A percentile compares a stretch with the other conserved stretches of the same genome.
phyloP scores from a whole-genome alignment of 1,140 invertebrate genomes.

The Acromyrmex charruanus region DNA sequence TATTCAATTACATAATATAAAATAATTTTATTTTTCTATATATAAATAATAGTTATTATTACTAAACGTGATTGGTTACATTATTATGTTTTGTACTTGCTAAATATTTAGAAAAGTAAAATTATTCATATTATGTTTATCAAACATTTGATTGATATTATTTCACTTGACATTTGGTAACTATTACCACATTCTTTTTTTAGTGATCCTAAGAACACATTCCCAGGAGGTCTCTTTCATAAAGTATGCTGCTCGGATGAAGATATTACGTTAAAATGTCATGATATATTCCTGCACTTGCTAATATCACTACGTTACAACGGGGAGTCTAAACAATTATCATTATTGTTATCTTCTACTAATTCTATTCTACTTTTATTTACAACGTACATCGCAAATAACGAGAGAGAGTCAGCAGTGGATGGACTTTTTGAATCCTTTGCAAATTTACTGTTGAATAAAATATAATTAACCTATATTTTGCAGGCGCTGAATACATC shows the following conservation, averaged over 20 bases:
- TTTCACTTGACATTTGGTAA: no score
- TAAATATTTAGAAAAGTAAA: no score
- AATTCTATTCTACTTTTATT: neutral
- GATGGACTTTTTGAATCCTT: neutral
- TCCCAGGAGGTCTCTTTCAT: no score
- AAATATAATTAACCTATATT: constrained; percentile 31
- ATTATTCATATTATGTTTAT: no score
- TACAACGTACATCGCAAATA: neutral
- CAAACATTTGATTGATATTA: no score
- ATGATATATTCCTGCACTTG: neutral
- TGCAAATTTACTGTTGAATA: neutral
- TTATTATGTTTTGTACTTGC: no score
- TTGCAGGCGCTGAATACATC: neutral
- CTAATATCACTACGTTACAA: neutral
- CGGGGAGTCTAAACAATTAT: neutral
- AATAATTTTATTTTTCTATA: no score
- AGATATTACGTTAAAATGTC: neutral
- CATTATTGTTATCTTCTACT: neutral
- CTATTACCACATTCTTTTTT: no score
- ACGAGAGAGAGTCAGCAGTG: neutral
- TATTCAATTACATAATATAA: no score
- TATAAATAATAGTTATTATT: no score
- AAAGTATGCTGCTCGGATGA: neutral
- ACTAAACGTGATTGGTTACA: no score
- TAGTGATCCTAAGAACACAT: no score